These are phyloP conservation scores for Pollachius pollachius DNA, from an alignment of 2,113 vertebrate genomes.

Conservation along the genomic window DNA sequence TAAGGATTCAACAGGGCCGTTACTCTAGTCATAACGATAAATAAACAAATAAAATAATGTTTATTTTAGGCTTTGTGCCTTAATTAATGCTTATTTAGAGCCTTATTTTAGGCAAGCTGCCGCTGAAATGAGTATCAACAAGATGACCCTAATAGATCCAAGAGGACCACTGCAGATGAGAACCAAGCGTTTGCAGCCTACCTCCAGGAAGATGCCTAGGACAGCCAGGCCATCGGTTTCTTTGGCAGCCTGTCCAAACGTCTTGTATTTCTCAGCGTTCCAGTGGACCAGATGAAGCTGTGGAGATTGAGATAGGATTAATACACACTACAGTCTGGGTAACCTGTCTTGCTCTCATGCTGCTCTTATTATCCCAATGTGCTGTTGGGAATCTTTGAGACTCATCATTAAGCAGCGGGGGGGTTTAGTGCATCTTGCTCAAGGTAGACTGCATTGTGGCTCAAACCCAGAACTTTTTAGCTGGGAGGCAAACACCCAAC, in stretches of 20 bases:
- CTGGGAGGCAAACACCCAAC: too few relatives aligned
- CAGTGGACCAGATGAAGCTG: slow-evolving; percentile 97
- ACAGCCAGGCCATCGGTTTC: slow-evolving; percentile 91
- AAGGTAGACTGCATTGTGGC: too few relatives aligned
- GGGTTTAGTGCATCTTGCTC: too few relatives aligned
- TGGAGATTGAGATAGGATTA: background rate
- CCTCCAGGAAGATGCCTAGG: slow-evolving; percentile 91
- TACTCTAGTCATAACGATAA: too few relatives aligned
- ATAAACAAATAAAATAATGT: too few relatives aligned
- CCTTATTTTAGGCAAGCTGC: background rate
- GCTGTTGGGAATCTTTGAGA: too few relatives aligned
- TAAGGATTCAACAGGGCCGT: too few relatives aligned
- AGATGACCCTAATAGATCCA: background rate
- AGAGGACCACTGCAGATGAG: background rate
- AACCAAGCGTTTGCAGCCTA: slow-evolving; percentile 59
- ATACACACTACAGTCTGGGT: background rate
- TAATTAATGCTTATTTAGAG: too few relatives aligned
- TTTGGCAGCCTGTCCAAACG: slow-evolving; percentile 84
- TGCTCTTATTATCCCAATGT: too few relatives aligned
- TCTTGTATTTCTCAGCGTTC: slow-evolving; percentile 88
- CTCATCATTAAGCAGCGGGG: too few relatives aligned
- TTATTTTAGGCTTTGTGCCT: too few relatives aligned
- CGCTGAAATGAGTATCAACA: background rate
- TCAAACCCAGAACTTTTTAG: too few relatives aligned
- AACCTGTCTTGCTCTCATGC: background rate